Conservation (phyloP, 2,888 invertebrate species). For the Zele albiditarsus region DNA sequence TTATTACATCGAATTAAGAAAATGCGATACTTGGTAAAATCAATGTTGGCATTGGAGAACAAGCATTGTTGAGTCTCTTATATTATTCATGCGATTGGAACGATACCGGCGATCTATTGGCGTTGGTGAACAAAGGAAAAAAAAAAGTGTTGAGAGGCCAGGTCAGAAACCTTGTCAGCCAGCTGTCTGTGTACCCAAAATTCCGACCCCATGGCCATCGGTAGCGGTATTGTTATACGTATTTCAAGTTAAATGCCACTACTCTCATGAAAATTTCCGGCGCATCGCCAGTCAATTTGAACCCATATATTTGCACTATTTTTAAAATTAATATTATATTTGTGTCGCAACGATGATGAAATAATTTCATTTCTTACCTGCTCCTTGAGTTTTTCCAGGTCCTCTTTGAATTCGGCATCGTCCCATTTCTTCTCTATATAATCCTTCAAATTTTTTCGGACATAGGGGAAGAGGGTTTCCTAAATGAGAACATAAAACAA, state of each 20-base stretch:
- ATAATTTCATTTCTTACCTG: constrained; percentile 71
- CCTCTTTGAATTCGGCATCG: constrained; percentile 79
- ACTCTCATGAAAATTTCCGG: not conserved
- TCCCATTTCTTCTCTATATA: constrained; percentile 85
- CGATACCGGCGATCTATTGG: constrained; percentile 38
- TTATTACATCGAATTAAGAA: not conserved
- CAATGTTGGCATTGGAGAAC: constrained; percentile 9
- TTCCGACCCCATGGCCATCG: constrained; percentile 25
- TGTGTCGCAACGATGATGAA: not conserved
- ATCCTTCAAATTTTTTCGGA: constrained; percentile 80
- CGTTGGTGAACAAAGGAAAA: constrained; percentile 59
- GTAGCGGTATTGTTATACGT: constrained; percentile 35
- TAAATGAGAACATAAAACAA: constrained; percentile 68
- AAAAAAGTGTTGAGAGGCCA: constrained; percentile 52
- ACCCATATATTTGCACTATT: not conserved
- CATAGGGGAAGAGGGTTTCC: constrained; percentile 87
- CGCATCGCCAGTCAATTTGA: not conserved
- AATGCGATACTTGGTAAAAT: constrained; percentile 20
- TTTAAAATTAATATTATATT: not conserved
- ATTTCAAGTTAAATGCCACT: constrained; percentile 22
- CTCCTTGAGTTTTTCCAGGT: constrained; percentile 79
- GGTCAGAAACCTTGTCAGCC: constrained; percentile 60
- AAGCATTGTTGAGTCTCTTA: constrained; percentile 32
- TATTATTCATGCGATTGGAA: constrained; percentile 46
- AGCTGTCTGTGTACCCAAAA: constrained; percentile 55